phyloP scores from a whole-genome alignment of 2,888 invertebrate genomes.

The Cryptosula pallasiana region DNA sequence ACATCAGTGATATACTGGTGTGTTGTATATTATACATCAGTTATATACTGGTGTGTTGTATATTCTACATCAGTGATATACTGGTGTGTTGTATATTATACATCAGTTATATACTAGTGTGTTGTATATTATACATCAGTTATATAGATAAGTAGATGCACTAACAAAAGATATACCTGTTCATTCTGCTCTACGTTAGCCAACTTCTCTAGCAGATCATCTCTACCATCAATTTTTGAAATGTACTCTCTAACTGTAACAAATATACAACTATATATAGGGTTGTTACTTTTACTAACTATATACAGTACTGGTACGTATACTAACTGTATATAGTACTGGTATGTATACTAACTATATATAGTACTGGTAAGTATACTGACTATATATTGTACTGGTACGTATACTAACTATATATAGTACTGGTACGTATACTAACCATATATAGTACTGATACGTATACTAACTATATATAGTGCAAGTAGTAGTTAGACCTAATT shows the following conservation, averaged over 20 bases:
- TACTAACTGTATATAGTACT: not conserved
- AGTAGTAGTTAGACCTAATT: too few relatives aligned
- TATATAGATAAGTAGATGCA: not conserved
- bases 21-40: too few relatives aligned
- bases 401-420: not conserved
- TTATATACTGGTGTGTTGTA: too few relatives aligned
- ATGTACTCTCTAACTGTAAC: conserved; percentile 63
- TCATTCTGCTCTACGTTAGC: conserved; percentile 33
- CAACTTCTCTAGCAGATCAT: conserved; percentile 75
- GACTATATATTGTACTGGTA: not conserved
- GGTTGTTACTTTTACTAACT: not conserved
- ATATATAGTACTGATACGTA: not conserved
- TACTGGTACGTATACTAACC: not conserved
- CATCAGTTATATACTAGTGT: too few relatives aligned
- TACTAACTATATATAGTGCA: not conserved
- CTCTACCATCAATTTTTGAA: conserved; percentile 63
- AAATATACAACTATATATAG: not conserved
- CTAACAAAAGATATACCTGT: conserved; percentile 17
- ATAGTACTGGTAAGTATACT: not conserved
- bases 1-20: too few relatives aligned
- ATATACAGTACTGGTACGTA: not conserved
- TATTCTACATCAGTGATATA: not conserved
- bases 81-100: not conserved
- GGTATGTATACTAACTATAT: not conserved
- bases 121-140: not conserved